Evolutionary conservation across 2,888 invertebrate genomes (phyloP).

Genomic region (Rhingia campestris): DNA sequence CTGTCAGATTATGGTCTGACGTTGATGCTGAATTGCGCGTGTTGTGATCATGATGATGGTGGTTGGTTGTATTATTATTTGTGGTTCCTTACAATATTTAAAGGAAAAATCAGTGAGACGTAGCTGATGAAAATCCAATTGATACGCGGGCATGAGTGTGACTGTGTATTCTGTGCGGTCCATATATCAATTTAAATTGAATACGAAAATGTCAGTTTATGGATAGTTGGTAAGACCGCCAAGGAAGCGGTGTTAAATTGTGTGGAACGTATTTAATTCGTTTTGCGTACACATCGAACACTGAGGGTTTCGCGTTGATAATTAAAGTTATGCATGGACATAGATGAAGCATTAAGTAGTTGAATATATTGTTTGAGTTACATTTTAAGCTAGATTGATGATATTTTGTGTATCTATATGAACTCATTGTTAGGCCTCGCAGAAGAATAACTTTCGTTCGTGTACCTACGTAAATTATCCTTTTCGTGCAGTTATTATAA

Average conservation of each 20-base stretch:
- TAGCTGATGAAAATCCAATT: slow-evolving; percentile 68
- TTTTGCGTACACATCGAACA: background rate
- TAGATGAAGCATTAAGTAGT: background rate
- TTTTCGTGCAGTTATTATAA: too few species aligned
- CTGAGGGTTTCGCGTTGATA: slow-evolving; percentile 19
- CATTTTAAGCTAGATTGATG: background rate
- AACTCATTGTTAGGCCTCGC: background rate
- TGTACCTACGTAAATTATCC: too few species aligned
- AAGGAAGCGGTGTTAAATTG: slow-evolving; percentile 43
- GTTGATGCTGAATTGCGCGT: slow-evolving; percentile 56
- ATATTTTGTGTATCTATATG: background rate
- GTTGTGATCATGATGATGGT: slow-evolving; percentile 50
- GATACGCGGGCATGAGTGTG: slow-evolving; percentile 64
- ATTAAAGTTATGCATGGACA: slow-evolving; percentile 19
- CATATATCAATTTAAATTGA: slow-evolving; percentile 50
- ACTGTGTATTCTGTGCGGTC: slow-evolving; percentile 57
- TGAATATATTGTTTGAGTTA: background rate
- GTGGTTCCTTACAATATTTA: slow-evolving; percentile 49
- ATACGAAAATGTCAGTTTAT: slow-evolving; percentile 36
- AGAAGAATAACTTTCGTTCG: too few species aligned
- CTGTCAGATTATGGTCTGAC: slow-evolving; percentile 59
- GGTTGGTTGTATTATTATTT: slow-evolving; percentile 12
- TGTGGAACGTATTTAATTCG: slow-evolving; percentile 54
- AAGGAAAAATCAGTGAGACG: slow-evolving; percentile 47
- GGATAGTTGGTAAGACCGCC: slow-evolving; percentile 24